These are phyloP conservation scores for Brachionus koreanus DNA, from an alignment of 1,140 invertebrate species.

Conservation along the genomic window DNA sequence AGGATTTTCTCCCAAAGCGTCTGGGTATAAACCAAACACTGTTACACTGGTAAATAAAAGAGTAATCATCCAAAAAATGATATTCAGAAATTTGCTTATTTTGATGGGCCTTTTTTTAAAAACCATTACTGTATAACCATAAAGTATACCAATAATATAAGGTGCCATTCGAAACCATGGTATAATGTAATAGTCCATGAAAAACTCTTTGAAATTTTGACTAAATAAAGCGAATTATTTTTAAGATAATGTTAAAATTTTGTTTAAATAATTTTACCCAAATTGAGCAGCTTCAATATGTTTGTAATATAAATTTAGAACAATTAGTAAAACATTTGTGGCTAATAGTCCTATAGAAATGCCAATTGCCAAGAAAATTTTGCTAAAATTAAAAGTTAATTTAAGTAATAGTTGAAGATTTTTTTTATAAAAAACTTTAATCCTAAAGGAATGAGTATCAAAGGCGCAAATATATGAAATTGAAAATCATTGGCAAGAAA, in stretches of 20 bases:
- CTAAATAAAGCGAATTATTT: neutral
- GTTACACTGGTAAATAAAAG: neutral
- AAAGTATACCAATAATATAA: constrained; percentile 60
- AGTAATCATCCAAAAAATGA: neutral
- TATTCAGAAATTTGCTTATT: neutral
- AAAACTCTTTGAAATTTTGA: constrained; percentile 46
- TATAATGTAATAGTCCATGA: constrained; percentile 73
- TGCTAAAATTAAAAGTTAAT: neutral
- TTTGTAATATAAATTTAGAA: neutral
- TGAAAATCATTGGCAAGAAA: constrained; percentile 14
- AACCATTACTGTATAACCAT: constrained; percentile 52
- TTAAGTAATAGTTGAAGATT: neutral
- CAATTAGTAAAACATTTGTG: neutral
- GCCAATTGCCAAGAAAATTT: neutral
- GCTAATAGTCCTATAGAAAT: neutral
- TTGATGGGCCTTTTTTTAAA: constrained; percentile 4
- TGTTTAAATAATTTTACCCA: neutral
- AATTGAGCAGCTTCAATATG: constrained; percentile 13
- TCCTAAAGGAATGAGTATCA: constrained; percentile 58
- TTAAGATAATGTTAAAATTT: neutral
- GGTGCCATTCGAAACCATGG: constrained; percentile 62
- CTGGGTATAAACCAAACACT: constrained; percentile 29
- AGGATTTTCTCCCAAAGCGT: constrained; percentile 30
- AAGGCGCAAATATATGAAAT: constrained; percentile 62
- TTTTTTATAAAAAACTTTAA: neutral